A percentile compares a stretch with the other conserved stretches of the same genome.
Evolutionary conservation across 2,888 invertebrate genomes (phyloP).

Genomic region (Aporophyla nigra): DNA sequence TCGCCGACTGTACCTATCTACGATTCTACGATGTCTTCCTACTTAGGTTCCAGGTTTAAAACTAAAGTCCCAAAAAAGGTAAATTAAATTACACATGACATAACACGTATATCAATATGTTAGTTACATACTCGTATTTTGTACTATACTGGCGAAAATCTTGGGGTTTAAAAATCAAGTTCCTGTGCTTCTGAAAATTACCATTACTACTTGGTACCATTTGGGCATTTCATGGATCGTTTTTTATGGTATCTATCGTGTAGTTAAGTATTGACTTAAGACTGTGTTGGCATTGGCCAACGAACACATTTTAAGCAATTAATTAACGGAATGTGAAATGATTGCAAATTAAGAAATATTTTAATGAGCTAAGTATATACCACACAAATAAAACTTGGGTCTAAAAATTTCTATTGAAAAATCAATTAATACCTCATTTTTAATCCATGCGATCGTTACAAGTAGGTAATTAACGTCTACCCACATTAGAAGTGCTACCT

Average conservation of each 20-base stretch:
- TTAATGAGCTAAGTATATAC: constrained; percentile 18
- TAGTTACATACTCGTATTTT: neutral
- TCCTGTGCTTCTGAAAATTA: neutral
- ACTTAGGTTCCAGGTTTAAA: neutral
- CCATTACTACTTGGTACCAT: neutral
- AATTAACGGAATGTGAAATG: neutral
- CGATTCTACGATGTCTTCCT: neutral
- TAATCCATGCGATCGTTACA: constrained; percentile 12
- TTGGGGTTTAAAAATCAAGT: neutral
- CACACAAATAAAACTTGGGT: constrained; percentile 6
- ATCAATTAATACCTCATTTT: constrained; percentile 39
- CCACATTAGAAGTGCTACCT: neutral
- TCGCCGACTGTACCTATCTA: neutral
- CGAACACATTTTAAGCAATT: neutral
- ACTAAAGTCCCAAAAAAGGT: neutral
- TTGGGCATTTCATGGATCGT: neutral
- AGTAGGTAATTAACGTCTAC: constrained; percentile 22
- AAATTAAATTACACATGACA: neutral
- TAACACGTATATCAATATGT: neutral
- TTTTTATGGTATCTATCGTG: neutral
- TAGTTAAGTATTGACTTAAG: too few relatives aligned
- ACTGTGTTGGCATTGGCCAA: too few relatives aligned
- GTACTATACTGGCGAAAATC: neutral
- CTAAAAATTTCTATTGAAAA: constrained; percentile 2
- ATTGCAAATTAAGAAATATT: constrained; percentile 9